Evolutionary conservation across 1,140 invertebrate species (phyloP), one percentile per base, ranked within the genome.

Genomic region (Hycleus phaleratus): DNA sequence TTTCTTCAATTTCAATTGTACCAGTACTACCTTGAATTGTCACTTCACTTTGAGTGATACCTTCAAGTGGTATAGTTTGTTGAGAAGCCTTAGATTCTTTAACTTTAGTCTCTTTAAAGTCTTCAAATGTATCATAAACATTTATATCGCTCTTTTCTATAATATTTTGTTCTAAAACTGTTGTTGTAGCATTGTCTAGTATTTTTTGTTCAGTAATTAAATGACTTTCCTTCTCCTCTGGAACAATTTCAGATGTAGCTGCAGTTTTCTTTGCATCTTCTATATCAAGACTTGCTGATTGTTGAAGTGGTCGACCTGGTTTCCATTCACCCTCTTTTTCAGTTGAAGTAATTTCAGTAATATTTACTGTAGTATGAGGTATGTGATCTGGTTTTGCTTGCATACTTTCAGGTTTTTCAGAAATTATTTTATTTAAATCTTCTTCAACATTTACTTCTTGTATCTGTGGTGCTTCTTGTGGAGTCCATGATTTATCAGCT

Each of bases 11-110:
- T 38, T 61, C 26, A 11, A 68, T 46, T 7, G 38, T 26, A 32
- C 60, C 47, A 10, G 62, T 66, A 32, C 54, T 60, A 11, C 81
- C 79, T 44, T 79, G 69, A 2, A 71, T 40, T 11, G 73, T 59
- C 2, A 81, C 68, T 64, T 80, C 67, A 43, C 72, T 74, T 42
- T 80, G 69, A 0, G 68, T 74, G 3, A 82, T 43, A 51, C 76
- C 73, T 59, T 76, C 74, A 26, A 66, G 69, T 60, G 77, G 74
- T 38, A 74, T 72, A 38, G 78, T 69, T 3, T 55, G 59, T 4
- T 74, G 50, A 6, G 68, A 66, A 39, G 60, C 62, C 60, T 74
- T 65, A 11, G 73, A 66, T 67, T 77, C 70, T 53, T 74, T 61
- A n/a, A 63, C 62, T 55, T 73, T 70, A 25, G 70, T 67, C 53